Evolutionary conservation across 1,140 invertebrate genomes (phyloP), one percentile per base, ranked within the genome.

Genomic region (Heliconius himera): DNA sequence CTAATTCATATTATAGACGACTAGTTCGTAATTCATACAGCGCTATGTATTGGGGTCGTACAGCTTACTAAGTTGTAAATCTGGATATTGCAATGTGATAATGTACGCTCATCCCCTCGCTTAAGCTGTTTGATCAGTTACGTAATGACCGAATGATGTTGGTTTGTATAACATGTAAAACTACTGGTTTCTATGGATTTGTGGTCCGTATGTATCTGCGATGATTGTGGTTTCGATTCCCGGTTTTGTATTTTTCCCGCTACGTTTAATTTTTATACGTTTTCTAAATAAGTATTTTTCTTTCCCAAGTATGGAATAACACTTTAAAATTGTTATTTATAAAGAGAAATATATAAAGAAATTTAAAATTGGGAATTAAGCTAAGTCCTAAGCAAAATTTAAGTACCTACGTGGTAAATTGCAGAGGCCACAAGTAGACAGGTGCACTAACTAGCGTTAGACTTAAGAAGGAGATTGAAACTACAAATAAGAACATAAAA

Each of bases 31-130:
- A 71, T 38, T 33, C 16, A 71, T 11, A 16, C 3, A 46, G 16
- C 41, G 41, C 13, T 60, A 22, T n/a, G 56, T 60, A 60, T 60
- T 60, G 56, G 11, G 56, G 56, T 60, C 56, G 56, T n/a, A 60
- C 20, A 9, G 22, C 22, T 60, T 60, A 60, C 56, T 60, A 60
- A 60, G 56, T 60, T 26, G 56, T 60, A 60, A 26, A 60, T 60
- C n/a, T 60, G 56, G 56, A 60, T 60, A 60, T 26, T 22, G 56
- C 22, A 60, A 60, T 60, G 56, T 60, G n/a, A 60, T 60, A 22
- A 60, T 26, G 56, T 60, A 60, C 26, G 56, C 56, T 60, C 56
- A 60, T 60, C 41, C 41, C 41, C 56, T 60, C 56, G 56, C 56
- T 11, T 60, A 60, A 60, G 20, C 56, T 60, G 22, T 60, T 60